phyloP scores from a whole-genome alignment of 2,113 vertebrate genomes.

The Lutjanus erythropterus region DNA sequence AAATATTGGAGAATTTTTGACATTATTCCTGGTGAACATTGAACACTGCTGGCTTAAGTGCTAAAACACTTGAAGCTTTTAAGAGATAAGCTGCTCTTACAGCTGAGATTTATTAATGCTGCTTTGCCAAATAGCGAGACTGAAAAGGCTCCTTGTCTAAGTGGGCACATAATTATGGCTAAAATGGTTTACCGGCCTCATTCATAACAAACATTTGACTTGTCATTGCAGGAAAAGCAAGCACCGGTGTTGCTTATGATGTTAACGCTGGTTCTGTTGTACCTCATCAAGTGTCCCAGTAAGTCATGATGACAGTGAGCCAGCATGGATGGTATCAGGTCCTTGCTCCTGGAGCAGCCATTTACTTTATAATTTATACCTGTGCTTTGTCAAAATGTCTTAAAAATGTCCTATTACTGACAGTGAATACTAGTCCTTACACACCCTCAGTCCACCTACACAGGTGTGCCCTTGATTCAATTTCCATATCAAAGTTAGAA shows the following conservation, averaged over 20 bases:
- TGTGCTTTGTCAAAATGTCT: too few relatives aligned
- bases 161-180: constrained; percentile 7
- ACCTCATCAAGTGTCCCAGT: neutral
- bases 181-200: neutral
- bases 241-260: neutral
- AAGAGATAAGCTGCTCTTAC: constrained; percentile 52
- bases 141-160: constrained; percentile 51
- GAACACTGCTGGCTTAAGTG: constrained; percentile 24
- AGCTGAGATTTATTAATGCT: constrained; percentile 44
- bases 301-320: neutral
- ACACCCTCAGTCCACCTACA: too few relatives aligned
- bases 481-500: too few relatives aligned
- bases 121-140: constrained; percentile 24
- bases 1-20: constrained; percentile 27
- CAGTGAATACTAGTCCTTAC: too few relatives aligned
- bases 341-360: neutral
- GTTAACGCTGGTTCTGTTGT: neutral
- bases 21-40: constrained; percentile 37
- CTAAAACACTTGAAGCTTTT: constrained; percentile 45
- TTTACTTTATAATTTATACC: neutral
- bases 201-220: neutral
- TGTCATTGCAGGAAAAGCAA: constrained; percentile 7
- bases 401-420: too few relatives aligned
- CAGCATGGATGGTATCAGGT: neutral
- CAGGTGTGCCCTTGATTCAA: too few relatives aligned